These are phyloP conservation scores for Cancer borealis DNA, from an alignment of 2,888 invertebrate species.

Conservation along the genomic window DNA sequence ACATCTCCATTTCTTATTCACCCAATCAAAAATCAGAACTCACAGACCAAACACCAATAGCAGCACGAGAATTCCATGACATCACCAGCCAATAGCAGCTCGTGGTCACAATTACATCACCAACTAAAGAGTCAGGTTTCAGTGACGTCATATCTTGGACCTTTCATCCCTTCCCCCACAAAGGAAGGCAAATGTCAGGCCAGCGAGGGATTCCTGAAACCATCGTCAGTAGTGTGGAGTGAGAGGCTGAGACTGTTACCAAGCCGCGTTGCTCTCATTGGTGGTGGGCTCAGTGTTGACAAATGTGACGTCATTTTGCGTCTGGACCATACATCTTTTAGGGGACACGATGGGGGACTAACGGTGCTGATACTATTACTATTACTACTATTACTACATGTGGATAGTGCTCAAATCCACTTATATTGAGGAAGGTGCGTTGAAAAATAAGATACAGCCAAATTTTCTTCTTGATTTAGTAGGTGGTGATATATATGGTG, in stretches of 20 bases:
- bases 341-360: background rate
- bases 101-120: background rate
- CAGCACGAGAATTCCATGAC: background rate
- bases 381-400: background rate
- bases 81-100: background rate
- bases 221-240: background rate
- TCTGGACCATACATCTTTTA: background rate
- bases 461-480: no score
- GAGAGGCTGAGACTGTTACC: background rate
- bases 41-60: background rate
- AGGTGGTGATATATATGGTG: no score
- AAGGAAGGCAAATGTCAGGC: background rate
- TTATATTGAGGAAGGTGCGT: no score
- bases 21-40: background rate
- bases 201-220: background rate
- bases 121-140: background rate
- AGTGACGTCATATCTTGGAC: background rate
- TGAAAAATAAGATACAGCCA: no score
- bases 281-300: no score
- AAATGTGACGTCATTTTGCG: background rate
- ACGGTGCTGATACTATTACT: background rate
- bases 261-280: background rate
- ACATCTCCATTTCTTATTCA: no score
- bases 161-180: background rate
- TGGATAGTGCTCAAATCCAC: no score